Evolutionary conservation across 2,113 vertebrate species (phyloP), one percentile per base, ranked within the genome.

Genomic region (Anguilla japonica): DNA sequence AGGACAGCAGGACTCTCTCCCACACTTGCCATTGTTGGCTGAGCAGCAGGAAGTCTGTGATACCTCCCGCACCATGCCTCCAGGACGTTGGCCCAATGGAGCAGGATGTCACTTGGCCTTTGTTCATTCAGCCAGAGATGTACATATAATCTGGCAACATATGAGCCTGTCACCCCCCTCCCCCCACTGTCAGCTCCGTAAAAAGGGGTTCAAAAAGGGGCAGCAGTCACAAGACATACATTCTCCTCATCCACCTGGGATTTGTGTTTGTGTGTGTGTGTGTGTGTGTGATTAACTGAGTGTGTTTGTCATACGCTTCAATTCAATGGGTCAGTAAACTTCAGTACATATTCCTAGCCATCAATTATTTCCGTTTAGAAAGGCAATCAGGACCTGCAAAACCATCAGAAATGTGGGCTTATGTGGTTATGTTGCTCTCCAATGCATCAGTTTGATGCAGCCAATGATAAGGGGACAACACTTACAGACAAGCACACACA

Each of bases 111-210:
- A 85, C 84, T 79, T 79, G 46, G 2, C 43, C 43, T 85, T 85
- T 85, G 84, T 85, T 75, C 84, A 79, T 29, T 85, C 60, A 56
- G 71, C 84, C 75, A 29, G n/a, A 79, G 84, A 85, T 20, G 84
- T 79, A 85, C 84, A 29, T 85, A 56, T 85, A 79, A 85, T 85
- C 71, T 79, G 75, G 50, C 84, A 57, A 63, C 78, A 71, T 75
- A 43, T 9, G 41, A 85, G 84, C 84, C 78, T 85, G n/a, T 85
- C 43, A 46, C 43, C 43, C 43, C 43, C 43, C 43, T 6, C 43
- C 79, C 63, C 56, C 53, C 75, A 79, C 41, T 39, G 84, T 78
- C 41, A 78, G 41, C 0, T 3, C 46, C 43, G 56, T 34, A 85
- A 29, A 85, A 29, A 78, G 43, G 11, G 50, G 50, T 53, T 53